Evolutionary conservation across 2,797 vertebrate genomes (phyloP).

Genomic region (Decapterus maruadsi): DNA sequence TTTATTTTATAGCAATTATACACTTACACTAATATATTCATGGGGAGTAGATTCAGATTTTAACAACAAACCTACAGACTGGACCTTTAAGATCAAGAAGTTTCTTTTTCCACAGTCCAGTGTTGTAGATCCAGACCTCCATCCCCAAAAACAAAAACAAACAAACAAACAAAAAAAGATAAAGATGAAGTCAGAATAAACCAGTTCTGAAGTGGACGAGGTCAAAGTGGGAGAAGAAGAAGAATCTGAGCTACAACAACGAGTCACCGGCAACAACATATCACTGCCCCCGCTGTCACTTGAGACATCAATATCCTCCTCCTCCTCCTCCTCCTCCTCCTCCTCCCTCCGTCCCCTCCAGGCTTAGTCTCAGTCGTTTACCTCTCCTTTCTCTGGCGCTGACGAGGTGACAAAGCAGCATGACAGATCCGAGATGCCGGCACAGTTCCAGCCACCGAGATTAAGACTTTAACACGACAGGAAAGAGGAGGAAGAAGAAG

Average conservation of each 20-base stretch:
- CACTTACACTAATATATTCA: too few species aligned
- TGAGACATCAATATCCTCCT: slow-evolving; percentile 43
- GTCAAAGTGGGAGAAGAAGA: not conserved
- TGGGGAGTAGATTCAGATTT: too few species aligned
- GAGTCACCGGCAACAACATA: slow-evolving; percentile 58
- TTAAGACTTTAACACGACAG: slow-evolving; percentile 65
- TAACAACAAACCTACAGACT: too few species aligned
- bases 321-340: slow-evolving; percentile 35
- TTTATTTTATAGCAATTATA: too few species aligned
- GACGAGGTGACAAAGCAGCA: slow-evolving; percentile 70
- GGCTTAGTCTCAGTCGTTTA: slow-evolving; percentile 56
- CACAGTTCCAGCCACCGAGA: slow-evolving; percentile 70
- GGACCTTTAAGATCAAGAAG: too few species aligned
- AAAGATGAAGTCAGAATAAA: not conserved
- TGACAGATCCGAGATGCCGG: slow-evolving; percentile 64
- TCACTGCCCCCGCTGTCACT: slow-evolving; percentile 60
- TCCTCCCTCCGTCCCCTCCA: slow-evolving; percentile 41
- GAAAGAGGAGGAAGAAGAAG: slow-evolving; percentile 5
- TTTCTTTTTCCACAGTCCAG: too few species aligned
- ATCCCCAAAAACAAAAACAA: too few species aligned
- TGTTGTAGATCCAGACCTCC: too few species aligned
- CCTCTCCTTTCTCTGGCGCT: slow-evolving; percentile 54
- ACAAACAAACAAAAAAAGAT: too few species aligned
- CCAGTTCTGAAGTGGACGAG: not conserved
- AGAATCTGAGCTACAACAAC: not conserved